A percentile compares a stretch with the other conserved stretches of the same genome.
These are phyloP conservation scores for Adelosebastes latens DNA, from an alignment of 2,797 vertebrate species.

Conservation along the genomic window DNA sequence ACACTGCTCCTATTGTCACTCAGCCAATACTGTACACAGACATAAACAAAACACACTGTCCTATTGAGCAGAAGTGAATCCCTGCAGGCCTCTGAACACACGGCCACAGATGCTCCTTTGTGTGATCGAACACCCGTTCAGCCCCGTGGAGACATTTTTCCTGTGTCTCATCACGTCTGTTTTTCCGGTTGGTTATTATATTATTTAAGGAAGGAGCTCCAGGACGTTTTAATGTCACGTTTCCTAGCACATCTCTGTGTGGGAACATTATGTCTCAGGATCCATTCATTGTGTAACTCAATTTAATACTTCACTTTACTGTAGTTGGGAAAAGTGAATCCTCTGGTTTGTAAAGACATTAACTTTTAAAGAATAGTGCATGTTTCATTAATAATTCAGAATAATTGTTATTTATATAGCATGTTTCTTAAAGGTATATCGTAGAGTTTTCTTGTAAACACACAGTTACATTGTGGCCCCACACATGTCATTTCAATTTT, in stretches of 20 bases:
- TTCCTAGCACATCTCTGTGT: not conserved
- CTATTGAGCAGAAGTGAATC: constrained; percentile 38
- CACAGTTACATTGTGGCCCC: not conserved
- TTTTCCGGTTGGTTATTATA: constrained; percentile 16
- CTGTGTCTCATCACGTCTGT: constrained; percentile 39
- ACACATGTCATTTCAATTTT: not conserved
- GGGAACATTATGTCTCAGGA: constrained; percentile 10
- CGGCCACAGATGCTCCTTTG: constrained; percentile 56
- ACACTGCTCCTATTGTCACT: constrained; percentile 51
- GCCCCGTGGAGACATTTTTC: not conserved
- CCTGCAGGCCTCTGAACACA: constrained; percentile 38
- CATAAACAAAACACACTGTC: constrained; percentile 47
- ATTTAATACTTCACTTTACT: not conserved
- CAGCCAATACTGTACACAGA: constrained; percentile 36
- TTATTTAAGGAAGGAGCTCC: constrained; percentile 3
- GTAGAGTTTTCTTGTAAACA: not conserved
- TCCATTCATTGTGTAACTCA: not conserved
- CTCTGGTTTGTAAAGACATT: not conserved
- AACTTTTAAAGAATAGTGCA: not conserved
- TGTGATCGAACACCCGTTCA: constrained; percentile 13
- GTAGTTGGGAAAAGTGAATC: not conserved
- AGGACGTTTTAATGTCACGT: not conserved
- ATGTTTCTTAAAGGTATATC: not conserved
- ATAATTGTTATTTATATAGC: not conserved
- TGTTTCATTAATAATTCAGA: not conserved